Conservation (phyloP, 2,888 invertebrate species). For the Epinotia brunnichana region DNA sequence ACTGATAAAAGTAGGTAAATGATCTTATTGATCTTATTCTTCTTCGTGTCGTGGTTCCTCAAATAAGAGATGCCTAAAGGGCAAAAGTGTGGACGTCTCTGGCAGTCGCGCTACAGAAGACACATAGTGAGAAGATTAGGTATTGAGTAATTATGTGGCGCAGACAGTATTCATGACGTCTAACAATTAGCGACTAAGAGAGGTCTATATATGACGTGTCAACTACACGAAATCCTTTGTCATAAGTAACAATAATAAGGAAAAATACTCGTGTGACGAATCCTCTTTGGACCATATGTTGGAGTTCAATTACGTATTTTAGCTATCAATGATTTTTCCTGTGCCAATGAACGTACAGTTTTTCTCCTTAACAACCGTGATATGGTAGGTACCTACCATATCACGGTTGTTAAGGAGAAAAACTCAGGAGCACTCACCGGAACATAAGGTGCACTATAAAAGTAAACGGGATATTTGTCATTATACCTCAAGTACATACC, state of each 20-base stretch:
- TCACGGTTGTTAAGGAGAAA: background rate
- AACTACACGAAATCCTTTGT: background rate
- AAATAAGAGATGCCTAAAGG: too few species aligned
- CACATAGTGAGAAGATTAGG: background rate
- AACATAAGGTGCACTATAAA: background rate
- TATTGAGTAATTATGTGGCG: background rate
- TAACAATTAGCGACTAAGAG: background rate
- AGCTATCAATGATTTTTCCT: too few species aligned
- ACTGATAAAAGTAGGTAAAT: too few species aligned
- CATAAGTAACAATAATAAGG: background rate
- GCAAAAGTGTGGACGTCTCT: too few species aligned
- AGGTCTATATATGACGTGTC: background rate
- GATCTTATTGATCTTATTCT: too few species aligned
- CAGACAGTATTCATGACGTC: background rate
- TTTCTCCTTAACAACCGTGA: background rate
- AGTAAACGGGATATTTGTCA: too few species aligned
- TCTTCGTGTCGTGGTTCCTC: too few species aligned
- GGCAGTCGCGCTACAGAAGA: too few species aligned
- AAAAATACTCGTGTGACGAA: conserved; percentile 6
- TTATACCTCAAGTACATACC: too few species aligned
- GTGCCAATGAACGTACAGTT: too few species aligned
- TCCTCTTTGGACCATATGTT: background rate
- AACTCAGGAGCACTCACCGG: background rate
- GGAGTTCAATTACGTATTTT: background rate
- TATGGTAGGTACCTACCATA: too few species aligned